Base-by-base conservation (phyloP, 1,140 invertebrate species). In the Pogonomyrmex californicus region DNA sequence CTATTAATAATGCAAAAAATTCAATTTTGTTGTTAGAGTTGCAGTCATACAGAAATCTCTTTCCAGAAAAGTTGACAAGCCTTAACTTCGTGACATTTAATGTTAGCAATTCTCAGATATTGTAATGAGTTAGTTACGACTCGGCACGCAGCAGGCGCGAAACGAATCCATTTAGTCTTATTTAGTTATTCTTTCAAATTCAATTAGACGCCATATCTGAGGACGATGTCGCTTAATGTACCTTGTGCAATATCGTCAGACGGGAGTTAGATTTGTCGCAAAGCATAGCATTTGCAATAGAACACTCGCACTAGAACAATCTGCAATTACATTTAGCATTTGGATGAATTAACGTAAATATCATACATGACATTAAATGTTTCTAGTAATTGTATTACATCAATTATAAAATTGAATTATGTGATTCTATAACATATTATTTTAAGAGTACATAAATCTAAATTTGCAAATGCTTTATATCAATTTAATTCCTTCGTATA, bases 171-270 rank as follows among this genome's bases (percentile, higher is more conserved):
- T 78, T 78, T 65, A 63, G 30, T 65, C 44, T 78, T 49, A 41
- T n/a, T 14, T 79, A 79, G 14, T 51, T 49, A 10, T 33, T 51
- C 17, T 30, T 47, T 41, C 36, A 79, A 66, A 66, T 66, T 30
- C n/a, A 66, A 79, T 79, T 79, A 54, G 77, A 14, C 36, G 7
- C 12, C 62, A 7, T 79, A 54, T 66, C 77, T 12, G 2, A 41
- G 7, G 23, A 51, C 41, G 23, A 30, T 36, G 30, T 62, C 30
- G 60, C 44, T 38, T 51, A 62, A 62, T 77, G 49, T 51, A 65
- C 56, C 5, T 17, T 12, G n/a, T 14, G 38, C 14, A 14, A 76
- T 60, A 14, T 4, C 38, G 33, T 77, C 54, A 30, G n/a, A 33
- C 30, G 33, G 56, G 9, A n/a, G 65, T 1, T 36, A 38, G 14